phyloP scores from a whole-genome alignment of 2,888 invertebrate species.

The Catotricha subobsoleta region DNA sequence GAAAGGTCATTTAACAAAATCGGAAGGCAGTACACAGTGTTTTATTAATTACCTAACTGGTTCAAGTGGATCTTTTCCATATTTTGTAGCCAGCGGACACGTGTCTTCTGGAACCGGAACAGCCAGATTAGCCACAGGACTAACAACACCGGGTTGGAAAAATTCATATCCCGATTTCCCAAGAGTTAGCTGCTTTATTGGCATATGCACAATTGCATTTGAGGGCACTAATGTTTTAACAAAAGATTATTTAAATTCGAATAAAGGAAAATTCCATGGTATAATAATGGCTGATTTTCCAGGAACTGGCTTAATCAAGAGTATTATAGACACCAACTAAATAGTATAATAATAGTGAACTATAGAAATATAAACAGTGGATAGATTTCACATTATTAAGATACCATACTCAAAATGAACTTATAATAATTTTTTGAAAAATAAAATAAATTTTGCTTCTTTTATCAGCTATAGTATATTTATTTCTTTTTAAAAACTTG shows the following conservation, averaged over 20 bases:
- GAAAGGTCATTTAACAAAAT: neutral
- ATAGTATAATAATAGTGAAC: too few relatives aligned
- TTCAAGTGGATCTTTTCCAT: neutral
- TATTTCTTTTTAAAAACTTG: too few relatives aligned
- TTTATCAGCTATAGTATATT: too few relatives aligned
- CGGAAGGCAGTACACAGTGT: neutral
- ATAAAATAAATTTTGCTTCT: too few relatives aligned
- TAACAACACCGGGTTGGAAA: neutral
- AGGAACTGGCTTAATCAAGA: neutral
- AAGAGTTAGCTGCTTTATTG: neutral
- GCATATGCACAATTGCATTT: neutral
- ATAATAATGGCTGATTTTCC: neutral
- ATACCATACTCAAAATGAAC: too few relatives aligned
- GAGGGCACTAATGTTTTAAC: conserved; percentile 5
- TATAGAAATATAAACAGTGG: too few relatives aligned
- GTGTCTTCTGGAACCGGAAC: neutral
- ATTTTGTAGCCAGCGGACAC: conserved; percentile 5
- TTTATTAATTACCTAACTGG: conserved; percentile 4
- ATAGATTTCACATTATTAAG: too few relatives aligned
- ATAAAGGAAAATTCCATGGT: neutral
- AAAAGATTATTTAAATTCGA: neutral
- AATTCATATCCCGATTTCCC: conserved; percentile 2
- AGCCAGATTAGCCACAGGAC: neutral
- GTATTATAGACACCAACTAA: too few relatives aligned
- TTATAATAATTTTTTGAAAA: too few relatives aligned